These are phyloP conservation scores for Cyphomyrus plagiostoma DNA, from an alignment of 2,113 vertebrate species.

Conservation along the genomic window DNA sequence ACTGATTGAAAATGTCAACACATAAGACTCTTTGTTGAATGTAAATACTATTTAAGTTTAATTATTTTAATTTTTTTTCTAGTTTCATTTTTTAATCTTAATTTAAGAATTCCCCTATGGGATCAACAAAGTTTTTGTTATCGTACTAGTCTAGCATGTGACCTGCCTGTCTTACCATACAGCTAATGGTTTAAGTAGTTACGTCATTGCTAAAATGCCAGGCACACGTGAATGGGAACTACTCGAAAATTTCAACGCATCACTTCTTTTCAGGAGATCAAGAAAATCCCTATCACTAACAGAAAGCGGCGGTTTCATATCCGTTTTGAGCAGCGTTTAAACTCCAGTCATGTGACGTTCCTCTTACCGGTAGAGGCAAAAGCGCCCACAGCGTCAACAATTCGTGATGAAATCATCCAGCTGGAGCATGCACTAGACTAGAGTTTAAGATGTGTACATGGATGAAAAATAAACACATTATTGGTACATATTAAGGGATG, in stretches of 20 bases:
- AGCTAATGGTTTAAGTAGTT: neutral
- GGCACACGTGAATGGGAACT: neutral
- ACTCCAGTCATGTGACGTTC: neutral
- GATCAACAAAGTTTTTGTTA: neutral
- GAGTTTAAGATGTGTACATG: neutral
- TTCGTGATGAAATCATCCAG: neutral
- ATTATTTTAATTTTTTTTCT: neutral
- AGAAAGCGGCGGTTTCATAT: neutral
- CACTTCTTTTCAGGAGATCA: neutral
- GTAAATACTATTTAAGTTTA: neutral
- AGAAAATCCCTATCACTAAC: neutral
- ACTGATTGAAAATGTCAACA: neutral
- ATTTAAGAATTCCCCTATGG: neutral
- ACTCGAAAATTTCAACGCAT: neutral
- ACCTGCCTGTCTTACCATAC: neutral
- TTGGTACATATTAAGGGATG: neutral
- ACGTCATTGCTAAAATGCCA: neutral
- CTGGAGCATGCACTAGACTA: neutral
- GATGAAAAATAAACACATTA: neutral
- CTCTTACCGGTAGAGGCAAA: neutral
- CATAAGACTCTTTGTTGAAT: neutral
- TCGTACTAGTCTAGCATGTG: neutral
- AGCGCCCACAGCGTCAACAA: neutral
- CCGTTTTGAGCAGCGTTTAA: neutral
- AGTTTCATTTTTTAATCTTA: neutral